Evolutionary conservation across 1,140 invertebrate species (phyloP).

Genomic region (Drosophila paulistorum): DNA sequence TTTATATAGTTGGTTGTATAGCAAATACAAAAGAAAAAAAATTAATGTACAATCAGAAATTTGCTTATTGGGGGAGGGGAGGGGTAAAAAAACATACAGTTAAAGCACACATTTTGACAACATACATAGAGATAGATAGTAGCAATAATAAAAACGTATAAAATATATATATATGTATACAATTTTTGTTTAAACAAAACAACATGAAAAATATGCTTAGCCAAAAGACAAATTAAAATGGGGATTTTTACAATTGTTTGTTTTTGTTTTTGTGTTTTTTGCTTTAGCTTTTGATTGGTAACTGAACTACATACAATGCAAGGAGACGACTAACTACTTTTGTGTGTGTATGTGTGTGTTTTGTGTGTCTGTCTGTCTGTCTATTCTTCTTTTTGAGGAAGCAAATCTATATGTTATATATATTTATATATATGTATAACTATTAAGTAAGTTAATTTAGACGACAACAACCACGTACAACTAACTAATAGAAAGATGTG

Average conservation of each 20-base stretch:
- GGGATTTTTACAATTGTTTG: constrained; percentile 46
- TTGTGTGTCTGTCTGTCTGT: neutral
- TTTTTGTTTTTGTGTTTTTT: neutral
- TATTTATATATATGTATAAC: constrained; percentile 51
- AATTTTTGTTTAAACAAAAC: constrained; percentile 35
- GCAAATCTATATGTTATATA: constrained; percentile 34
- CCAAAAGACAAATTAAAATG: constrained; percentile 33
- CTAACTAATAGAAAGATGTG: constrained; percentile 13
- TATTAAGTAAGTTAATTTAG: constrained; percentile 53
- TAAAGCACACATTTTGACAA: constrained; percentile 38
- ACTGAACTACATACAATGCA: constrained; percentile 22
- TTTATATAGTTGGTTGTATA: constrained; percentile 43
- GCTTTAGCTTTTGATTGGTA: constrained; percentile 5
- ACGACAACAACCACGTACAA: constrained; percentile 37
- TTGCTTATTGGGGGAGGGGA: constrained; percentile 26
- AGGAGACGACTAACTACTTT: constrained; percentile 35
- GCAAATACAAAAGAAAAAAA: constrained; percentile 71
- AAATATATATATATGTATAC: constrained; percentile 45
- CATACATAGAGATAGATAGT: constrained; percentile 45
- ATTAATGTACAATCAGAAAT: constrained; percentile 64
- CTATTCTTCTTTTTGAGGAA: constrained; percentile 1
- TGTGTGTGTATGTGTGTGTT: constrained; percentile 20
- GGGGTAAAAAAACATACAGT: constrained; percentile 31
- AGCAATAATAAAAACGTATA: constrained; percentile 47
- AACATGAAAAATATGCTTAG: constrained; percentile 37